These are phyloP conservation scores for Chirona hameri DNA, from an alignment of 2,888 invertebrate genomes.

Conservation along the genomic window DNA sequence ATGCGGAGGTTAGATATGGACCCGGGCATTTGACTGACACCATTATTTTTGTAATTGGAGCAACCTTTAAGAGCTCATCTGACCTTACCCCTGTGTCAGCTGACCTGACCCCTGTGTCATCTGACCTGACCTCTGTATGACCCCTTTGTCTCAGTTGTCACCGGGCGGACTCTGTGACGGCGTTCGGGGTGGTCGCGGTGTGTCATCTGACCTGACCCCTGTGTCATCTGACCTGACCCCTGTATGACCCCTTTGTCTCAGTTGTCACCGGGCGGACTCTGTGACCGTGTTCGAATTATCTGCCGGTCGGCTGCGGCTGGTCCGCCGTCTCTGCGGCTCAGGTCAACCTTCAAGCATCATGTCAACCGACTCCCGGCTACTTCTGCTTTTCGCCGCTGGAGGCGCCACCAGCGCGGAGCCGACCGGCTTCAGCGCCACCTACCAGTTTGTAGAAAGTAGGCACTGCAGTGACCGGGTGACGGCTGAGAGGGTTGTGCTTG, in stretches of 20 bases:
- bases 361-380: background rate
- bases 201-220: no score
- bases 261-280: background rate
- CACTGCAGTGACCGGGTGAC: no score
- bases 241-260: background rate
- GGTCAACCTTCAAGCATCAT: background rate
- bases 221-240: no score
- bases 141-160: background rate
- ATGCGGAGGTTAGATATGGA: no score
- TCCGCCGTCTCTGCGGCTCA: background rate
- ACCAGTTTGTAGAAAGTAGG: background rate
- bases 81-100: no score
- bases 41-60: no score
- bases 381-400: background rate
- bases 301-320: background rate
- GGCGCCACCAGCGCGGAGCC: background rate
- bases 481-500: no score
- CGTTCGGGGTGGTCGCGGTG: no score
- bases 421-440: slow-evolving; percentile 1
- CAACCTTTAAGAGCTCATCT: no score
- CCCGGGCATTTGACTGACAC: no score
- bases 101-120: no score
- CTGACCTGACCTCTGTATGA: no score
- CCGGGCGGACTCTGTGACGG: background rate
- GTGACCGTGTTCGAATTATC: background rate